Evolutionary conservation across 2,113 vertebrate species (phyloP), one percentile per base, ranked within the genome.

Genomic region (Dissostichus mawsoni): DNA sequence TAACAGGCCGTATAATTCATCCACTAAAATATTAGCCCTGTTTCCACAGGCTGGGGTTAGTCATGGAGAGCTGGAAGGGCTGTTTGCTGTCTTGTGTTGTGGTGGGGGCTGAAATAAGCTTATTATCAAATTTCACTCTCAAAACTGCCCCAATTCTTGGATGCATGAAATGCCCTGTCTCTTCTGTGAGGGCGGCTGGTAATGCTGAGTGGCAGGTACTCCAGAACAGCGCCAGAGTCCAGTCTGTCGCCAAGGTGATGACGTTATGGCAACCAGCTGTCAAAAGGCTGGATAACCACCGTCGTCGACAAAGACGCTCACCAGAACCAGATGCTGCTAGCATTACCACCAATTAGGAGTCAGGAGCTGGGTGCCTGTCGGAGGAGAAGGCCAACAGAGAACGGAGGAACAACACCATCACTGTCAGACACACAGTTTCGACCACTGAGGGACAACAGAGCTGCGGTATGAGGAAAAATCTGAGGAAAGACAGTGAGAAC

Each of bases 131-230:
- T 91, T 90, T 89, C 82, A 85, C 86, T 92, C 86, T 90, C 82
- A 87, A 93, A 93, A 92, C 87, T 86, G 92, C 85, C 85, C 93
- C 76, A 84, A 93, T 94, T 94, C 87, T 93, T 83, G 83, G 85
- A 92, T 76, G 92, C 81, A 85, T 92, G 91, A 92, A 92, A 93
- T 87, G 90, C 80, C 64, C 83, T 76, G 87, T 94, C 92, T 93
- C 90, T 84, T 92, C 87, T 85, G 86, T 85, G 85, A 92, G 84
- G 69, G 50, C 25, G 72, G 78, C 88, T 78, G 64, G 85, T 93
- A 93, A 93, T 93, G 85, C 90, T 93, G 93, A 95, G 90, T 93
- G 94, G 92, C 93, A 92, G 91, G 68, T 87, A 84, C 86, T 94
- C 88, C 70, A 88, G 69, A 90, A 84, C 91, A 89, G 83, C 58